Conservation (phyloP, 1,140 invertebrate species). For the Penaeus vannamei region DNA sequence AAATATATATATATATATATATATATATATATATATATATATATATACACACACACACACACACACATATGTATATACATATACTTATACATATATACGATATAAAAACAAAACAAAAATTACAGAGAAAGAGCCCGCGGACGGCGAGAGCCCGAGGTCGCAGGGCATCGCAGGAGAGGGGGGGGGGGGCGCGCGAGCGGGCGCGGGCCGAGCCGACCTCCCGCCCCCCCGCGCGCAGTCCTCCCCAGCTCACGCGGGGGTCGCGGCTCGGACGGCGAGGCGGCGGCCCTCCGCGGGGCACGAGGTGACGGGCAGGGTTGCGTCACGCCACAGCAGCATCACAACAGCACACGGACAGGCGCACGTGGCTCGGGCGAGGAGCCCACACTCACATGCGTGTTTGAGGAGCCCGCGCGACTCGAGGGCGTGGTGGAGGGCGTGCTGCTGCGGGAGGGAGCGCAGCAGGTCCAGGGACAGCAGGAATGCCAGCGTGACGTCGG, state of each 20-base stretch:
- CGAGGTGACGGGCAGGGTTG: background rate
- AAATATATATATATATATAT: no score
- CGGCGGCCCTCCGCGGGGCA: no score
- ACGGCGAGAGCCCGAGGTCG: background rate
- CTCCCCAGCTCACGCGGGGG: background rate
- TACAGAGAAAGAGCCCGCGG: background rate
- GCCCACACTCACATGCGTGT: background rate
- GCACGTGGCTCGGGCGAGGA: background rate
- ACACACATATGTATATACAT: no score
- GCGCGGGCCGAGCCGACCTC: background rate
- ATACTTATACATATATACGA: no score
- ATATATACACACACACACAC: no score
- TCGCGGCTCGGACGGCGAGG: no score
- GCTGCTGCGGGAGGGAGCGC: constrained; percentile 17
- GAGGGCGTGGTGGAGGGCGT: constrained; percentile 20
- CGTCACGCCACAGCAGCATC: background rate
- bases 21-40: no score
- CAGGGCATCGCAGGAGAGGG: background rate
- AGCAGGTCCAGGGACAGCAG: constrained; percentile 51
- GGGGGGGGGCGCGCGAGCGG: background rate
- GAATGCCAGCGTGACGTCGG: constrained; percentile 45
- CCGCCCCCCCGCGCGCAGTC: background rate
- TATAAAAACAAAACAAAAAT: no score
- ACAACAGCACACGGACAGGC: background rate
- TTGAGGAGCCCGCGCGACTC: constrained; percentile 3